Evolutionary conservation across 2,797 vertebrate genomes (phyloP).

Genomic region (Hemitrygon akajei): DNA sequence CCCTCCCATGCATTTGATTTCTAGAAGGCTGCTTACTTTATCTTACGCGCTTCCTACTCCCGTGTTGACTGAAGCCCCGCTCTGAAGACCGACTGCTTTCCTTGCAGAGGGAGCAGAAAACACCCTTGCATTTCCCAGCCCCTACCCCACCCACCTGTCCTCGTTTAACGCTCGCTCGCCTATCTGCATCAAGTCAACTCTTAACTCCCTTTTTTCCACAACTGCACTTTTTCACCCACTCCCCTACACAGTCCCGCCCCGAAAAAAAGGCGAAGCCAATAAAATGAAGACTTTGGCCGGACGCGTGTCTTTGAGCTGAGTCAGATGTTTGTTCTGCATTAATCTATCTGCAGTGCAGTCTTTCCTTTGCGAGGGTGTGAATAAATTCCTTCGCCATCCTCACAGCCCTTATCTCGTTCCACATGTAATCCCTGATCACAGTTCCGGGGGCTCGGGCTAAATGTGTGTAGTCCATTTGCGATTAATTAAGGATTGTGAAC

Average conservation of each 20-base stretch:
- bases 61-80: not conserved
- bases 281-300: not conserved
- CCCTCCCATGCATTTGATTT: not conserved
- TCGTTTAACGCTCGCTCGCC: not conserved
- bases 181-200: too few species aligned
- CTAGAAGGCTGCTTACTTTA: not conserved
- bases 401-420: not conserved
- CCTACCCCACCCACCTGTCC: not conserved
- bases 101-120: not conserved
- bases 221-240: not conserved
- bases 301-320: conserved; percentile 50
- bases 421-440: not conserved
- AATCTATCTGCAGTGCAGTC: conserved; percentile 70
- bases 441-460: not conserved
- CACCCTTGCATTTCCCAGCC: not conserved
- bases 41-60: not conserved
- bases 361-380: conserved; percentile 41
- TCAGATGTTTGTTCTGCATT: conserved; percentile 64
- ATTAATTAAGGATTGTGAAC: not conserved
- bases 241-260: not conserved
- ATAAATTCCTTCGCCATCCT: not conserved
- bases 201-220: not conserved
- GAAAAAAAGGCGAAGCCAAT: not conserved
- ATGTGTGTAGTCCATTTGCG: not conserved
- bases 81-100: not conserved